A percentile compares a stretch with the other conserved stretches of the same genome.
phyloP scores from a whole-genome alignment of 2,888 invertebrate species.

The Blomia tropicalis region DNA sequence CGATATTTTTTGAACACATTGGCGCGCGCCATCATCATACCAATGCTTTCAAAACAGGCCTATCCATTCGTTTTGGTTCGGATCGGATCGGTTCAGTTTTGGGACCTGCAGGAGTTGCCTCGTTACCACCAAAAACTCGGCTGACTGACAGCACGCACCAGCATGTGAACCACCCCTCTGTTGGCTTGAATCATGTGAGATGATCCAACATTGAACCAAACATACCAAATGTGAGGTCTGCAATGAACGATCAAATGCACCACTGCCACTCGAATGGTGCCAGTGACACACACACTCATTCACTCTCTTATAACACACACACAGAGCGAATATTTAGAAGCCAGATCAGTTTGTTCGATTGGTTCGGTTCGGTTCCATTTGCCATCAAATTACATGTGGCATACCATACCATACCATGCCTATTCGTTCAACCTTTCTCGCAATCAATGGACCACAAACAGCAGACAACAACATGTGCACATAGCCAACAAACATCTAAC shows the following conservation, averaged over 20 bases:
- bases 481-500: neutral
- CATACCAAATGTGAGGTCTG: neutral
- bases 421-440: neutral
- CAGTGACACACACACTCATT: neutral
- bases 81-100: too few species aligned
- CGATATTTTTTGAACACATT: too few species aligned
- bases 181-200: constrained; percentile 2
- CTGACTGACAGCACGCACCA: neutral
- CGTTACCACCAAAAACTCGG: too few species aligned
- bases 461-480: constrained; percentile 8
- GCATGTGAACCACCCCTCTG: neutral
- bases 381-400: neutral
- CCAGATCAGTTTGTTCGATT: neutral
- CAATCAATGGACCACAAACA: constrained; percentile 3
- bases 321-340: neutral
- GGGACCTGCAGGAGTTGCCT: too few species aligned
- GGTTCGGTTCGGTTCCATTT: neutral
- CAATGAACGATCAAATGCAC: neutral
- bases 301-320: neutral
- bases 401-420: neutral
- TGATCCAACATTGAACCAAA: neutral
- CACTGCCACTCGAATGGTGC: neutral
- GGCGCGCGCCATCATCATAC: too few species aligned
- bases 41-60: too few species aligned
- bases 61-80: too few species aligned